A percentile compares a stretch with the other conserved stretches of the same genome.
phyloP scores from a whole-genome alignment of 2,888 invertebrate genomes.

The Scaptomyza flava region DNA sequence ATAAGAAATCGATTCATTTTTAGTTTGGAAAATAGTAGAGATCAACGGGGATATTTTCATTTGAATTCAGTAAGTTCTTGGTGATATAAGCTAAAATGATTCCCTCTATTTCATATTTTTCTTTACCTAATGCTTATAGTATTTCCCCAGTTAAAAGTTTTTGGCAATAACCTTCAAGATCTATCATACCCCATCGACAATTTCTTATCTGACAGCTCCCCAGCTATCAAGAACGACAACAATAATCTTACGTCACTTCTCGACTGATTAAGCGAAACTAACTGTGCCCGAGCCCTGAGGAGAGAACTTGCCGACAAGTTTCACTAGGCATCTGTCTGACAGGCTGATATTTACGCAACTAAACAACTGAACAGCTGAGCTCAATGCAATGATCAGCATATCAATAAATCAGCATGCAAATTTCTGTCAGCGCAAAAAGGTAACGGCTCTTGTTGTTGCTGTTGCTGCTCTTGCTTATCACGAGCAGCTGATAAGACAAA shows the following conservation, averaged over 20 bases:
- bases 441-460: slow-evolving; percentile 36
- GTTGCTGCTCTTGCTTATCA: slow-evolving; percentile 56
- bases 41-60: neutral
- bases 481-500: slow-evolving; percentile 64
- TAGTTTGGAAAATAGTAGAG: neutral
- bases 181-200: slow-evolving; percentile 29
- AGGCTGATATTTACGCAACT: slow-evolving; percentile 15
- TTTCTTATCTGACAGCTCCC: slow-evolving; percentile 21
- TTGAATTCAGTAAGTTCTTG: no score
- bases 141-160: neutral
- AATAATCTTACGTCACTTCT: slow-evolving; percentile 32
- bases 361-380: slow-evolving; percentile 6
- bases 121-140: no score
- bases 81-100: no score
- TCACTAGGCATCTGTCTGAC: slow-evolving; percentile 2
- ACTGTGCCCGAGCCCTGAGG: slow-evolving; percentile 20
- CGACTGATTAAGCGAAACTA: slow-evolving; percentile 8
- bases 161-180: slow-evolving; percentile 30
- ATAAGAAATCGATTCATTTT: slow-evolving; percentile 46
- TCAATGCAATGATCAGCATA: slow-evolving; percentile 30
- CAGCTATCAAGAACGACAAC: slow-evolving; percentile 8
- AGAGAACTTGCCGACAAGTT: slow-evolving; percentile 19
- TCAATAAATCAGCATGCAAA: slow-evolving; percentile 49
- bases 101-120: no score
- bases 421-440: slow-evolving; percentile 24